A percentile compares a stretch with the other conserved stretches of the same genome.
These are phyloP conservation scores for Hyperoplus lanceolatus DNA, from an alignment of 2,797 vertebrate genomes.

Conservation along the genomic window DNA sequence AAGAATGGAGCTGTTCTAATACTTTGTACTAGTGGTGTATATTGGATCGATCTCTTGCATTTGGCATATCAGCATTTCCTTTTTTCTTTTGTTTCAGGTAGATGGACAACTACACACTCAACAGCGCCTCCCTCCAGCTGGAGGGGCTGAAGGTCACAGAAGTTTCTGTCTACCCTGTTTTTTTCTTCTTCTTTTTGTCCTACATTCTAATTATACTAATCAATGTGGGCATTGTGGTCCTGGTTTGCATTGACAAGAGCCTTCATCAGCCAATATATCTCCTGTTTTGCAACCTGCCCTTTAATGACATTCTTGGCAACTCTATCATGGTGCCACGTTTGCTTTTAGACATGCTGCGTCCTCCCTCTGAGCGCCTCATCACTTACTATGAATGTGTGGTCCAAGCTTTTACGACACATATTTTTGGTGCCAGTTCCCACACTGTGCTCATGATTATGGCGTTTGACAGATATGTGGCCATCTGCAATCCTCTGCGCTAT, in stretches of 20 bases:
- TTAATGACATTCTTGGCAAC: too few relatives aligned
- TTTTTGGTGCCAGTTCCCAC: conserved; percentile 81
- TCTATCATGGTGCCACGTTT: too few relatives aligned
- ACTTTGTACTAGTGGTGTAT: too few relatives aligned
- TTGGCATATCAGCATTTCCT: background rate
- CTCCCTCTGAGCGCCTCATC: conserved; percentile 80
- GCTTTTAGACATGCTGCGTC: conserved; percentile 70
- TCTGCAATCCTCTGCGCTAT: too few relatives aligned
- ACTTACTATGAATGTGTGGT: conserved; percentile 82
- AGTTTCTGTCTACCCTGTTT: conserved; percentile 43
- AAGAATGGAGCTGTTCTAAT: too few relatives aligned
- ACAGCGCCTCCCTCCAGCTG: conserved; percentile 52
- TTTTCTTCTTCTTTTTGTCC: conserved; percentile 53
- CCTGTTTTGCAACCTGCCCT: too few relatives aligned
- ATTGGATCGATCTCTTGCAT: background rate
- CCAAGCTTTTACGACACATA: conserved; percentile 86
- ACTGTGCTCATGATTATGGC: too few relatives aligned
- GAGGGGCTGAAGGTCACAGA: conserved; percentile 63
- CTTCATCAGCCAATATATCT: too few relatives aligned
- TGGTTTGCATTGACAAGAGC: conserved; percentile 42
- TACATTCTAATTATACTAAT: conserved; percentile 58
- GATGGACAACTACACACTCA: conserved; percentile 71
- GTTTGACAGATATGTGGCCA: too few relatives aligned
- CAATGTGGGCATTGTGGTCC: conserved; percentile 61
- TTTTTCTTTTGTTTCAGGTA: conserved; percentile 15